A percentile compares a stretch with the other conserved stretches of the same genome.
phyloP scores from a whole-genome alignment of 2,888 invertebrate genomes.

The Blera fallax region DNA sequence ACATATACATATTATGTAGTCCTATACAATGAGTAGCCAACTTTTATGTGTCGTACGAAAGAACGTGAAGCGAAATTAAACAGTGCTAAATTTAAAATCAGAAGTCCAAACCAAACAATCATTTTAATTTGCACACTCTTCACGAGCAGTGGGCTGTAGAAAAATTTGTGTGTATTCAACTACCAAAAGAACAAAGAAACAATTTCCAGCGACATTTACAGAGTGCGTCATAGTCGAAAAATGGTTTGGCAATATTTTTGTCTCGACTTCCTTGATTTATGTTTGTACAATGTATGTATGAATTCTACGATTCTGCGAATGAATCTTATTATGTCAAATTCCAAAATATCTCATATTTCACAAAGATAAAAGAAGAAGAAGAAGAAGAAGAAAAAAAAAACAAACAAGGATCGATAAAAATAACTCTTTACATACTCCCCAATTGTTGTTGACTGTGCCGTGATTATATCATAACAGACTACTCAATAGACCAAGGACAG shows the following conservation, averaged over 20 bases:
- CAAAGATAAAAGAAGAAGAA: constrained; percentile 30
- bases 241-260: constrained; percentile 7
- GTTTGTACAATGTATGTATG: constrained; percentile 1
- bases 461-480: constrained; percentile 58
- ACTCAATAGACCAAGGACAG: constrained; percentile 39
- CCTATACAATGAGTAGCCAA: too few relatives aligned
- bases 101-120: neutral
- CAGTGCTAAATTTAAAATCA: neutral
- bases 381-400: neutral
- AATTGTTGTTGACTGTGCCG: constrained; percentile 44
- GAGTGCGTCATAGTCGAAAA: neutral
- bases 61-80: neutral
- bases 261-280: constrained; percentile 17
- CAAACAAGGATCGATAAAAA: constrained; percentile 40
- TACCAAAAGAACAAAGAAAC: neutral
- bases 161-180: neutral
- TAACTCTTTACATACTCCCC: constrained; percentile 41
- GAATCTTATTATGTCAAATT: constrained; percentile 42
- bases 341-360: constrained; percentile 39
- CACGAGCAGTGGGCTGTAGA: neutral
- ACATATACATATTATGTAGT: too few relatives aligned
- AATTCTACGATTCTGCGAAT: constrained; percentile 23
- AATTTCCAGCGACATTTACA: neutral
- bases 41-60: too few relatives aligned
- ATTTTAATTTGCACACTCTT: neutral